Evolutionary conservation across 2,888 invertebrate species (phyloP), one percentile per base, ranked within the genome.

Genomic region (Aricia artaxerxes): DNA sequence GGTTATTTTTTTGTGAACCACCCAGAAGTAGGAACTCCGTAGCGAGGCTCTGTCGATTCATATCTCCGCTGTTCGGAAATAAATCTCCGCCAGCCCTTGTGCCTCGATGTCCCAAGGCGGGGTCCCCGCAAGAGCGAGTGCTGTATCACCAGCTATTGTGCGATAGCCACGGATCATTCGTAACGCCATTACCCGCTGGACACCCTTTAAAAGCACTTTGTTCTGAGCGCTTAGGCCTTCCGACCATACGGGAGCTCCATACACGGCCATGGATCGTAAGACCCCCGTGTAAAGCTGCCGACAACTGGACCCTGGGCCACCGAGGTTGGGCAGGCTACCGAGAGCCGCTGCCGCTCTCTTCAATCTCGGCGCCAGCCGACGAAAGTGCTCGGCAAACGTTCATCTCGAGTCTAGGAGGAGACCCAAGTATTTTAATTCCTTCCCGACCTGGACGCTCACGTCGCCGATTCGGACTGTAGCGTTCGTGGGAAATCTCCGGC

Each of bases 101-200:
- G 78, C 78, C 13, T 73, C 73, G 7, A 78, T 16, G n/a, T 73
- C 73, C 78, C 78, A 78, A 2, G 73, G 78, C 1, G 78, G 78
- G 9, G 78, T 60, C n/a, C 78, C 73, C 16, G 73, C 78, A 0
- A 78, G 57, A 5, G 57, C 44, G 35, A 49, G 57, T 11, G 78
- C 72, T 11, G 69, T 69, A 7, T 60, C 40, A 69, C n/a, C 16
- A n/a, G 61, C 53, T 16, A 77, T 49, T 2, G 77, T 60, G 16
- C 77, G 61, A 38, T 77, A 73, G 38, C 38, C 73, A 7, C 73
- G 38, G 9, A 40, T 40, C 38, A 73, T 40, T 9, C 73, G 73
- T 4, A 35, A 2, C 40, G 73, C 73, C 60, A 60, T 60, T 5
- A 16, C 16, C 4, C 60, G 60, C 60, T 60, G 60, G 16, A 16